Evolutionary conservation across 2,797 vertebrate species (phyloP).

Genomic region (Sebastes itinus): DNA sequence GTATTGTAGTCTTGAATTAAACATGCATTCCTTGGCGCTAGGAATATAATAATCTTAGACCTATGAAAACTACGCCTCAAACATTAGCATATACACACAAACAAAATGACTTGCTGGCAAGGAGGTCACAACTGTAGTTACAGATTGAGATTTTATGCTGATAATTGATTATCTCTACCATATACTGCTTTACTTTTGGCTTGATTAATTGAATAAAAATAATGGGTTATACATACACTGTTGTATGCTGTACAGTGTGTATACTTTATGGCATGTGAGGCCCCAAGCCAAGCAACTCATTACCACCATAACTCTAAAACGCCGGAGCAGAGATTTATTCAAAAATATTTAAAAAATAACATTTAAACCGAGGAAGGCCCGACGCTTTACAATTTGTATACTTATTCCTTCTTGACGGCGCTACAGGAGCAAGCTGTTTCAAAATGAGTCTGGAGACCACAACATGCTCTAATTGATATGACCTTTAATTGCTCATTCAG

Average conservation of each 20-base stretch:
- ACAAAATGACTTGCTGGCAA: neutral
- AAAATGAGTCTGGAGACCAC: constrained; percentile 85
- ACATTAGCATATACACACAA: constrained; percentile 2
- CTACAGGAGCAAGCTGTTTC: constrained; percentile 82
- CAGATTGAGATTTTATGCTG: neutral
- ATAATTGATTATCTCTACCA: neutral
- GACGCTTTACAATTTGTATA: constrained; percentile 62
- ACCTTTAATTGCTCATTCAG: constrained; percentile 88
- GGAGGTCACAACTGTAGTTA: neutral
- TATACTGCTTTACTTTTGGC: constrained; percentile 2
- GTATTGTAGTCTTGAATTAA: constrained; percentile 7
- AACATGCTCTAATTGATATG: constrained; percentile 88
- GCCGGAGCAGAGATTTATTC: constrained; percentile 9
- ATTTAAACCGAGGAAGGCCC: constrained; percentile 38
- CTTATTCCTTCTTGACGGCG: constrained; percentile 72
- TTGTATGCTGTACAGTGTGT: neutral
- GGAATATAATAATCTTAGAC: neutral
- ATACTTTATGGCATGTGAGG: neutral
- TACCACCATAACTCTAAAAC: constrained; percentile 12
- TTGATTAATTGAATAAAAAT: constrained; percentile 15
- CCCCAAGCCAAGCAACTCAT: constrained; percentile 24
- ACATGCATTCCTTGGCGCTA: neutral
- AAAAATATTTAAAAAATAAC: constrained; percentile 38
- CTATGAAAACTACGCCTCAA: neutral
- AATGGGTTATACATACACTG: neutral